Base-by-base conservation (phyloP, 1,140 invertebrate genomes). In the Globodera rostochiensis region DNA sequence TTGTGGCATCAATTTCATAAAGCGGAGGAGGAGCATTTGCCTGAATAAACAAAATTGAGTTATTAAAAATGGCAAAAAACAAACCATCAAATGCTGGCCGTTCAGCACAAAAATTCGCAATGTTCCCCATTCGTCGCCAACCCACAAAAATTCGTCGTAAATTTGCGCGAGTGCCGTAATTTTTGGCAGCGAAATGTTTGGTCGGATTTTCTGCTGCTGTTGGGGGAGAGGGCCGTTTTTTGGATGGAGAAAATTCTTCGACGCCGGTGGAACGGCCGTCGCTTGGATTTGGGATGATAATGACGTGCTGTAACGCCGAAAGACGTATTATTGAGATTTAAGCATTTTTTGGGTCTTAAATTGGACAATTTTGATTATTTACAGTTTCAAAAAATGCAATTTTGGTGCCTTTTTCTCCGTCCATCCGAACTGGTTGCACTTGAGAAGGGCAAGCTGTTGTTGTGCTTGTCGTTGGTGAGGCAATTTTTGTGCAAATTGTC, bases 361-460 rank as follows among this genome's bases (percentile, higher is more conserved):
- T 25, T 25, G 25, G 25, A 25, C 25, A 25, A 25, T 25, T 25
- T 25, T 25, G 25, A 25, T 1, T 25, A 25, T 25, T 25, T 25
- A 25, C 25, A 60, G 19, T 60, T 60, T 60, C 6, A 60, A 15
- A 60, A 15, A 60, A 60, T 60, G 9, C 57, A 25, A 25, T 25
- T 25, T 25, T 25, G 11, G 11, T 19, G 83, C 80, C 80, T 83
- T 82, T 69, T 82, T 82, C n/a, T 82, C 80, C 6, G 82, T 84
- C 80, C 80, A 84, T 67, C 83, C 83, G 53, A 84, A 87, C 15
- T 74, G 70, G 60, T 66, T 84, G 50, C 49, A 83, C 9, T 71
- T 45, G 47, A 84, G 57, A 25, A 77, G 69, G 69, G 69, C 69
- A 47, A 64, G 11, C 76, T 46, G 15, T 64, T 25, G 36, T 36